phyloP scores from a whole-genome alignment of 2,888 invertebrate genomes.

The Pandemis heparana region DNA sequence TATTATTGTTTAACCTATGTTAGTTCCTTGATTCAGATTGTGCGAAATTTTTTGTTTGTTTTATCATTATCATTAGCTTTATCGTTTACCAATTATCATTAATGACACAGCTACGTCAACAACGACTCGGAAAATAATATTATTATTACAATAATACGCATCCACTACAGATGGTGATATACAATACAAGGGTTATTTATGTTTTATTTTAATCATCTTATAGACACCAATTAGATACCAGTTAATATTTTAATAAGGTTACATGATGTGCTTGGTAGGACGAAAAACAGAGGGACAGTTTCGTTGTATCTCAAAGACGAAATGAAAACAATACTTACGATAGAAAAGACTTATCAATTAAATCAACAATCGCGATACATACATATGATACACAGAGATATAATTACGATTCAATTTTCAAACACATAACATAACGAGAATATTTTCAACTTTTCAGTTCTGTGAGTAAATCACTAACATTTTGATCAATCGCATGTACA shows the following conservation, averaged over 20 bases:
- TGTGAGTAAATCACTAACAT: constrained; percentile 85
- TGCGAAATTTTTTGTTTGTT: constrained; percentile 80
- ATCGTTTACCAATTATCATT: constrained; percentile 59
- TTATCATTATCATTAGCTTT: constrained; percentile 63
- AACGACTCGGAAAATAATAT: constrained; percentile 63
- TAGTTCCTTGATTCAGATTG: constrained; percentile 81
- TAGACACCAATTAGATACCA: constrained; percentile 80
- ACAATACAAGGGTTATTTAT: constrained; percentile 61
- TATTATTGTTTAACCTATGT: constrained; percentile 75
- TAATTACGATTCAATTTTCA: constrained; percentile 76
- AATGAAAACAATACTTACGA: constrained; percentile 53
- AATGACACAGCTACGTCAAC: constrained; percentile 80
- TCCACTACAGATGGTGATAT: constrained; percentile 69
- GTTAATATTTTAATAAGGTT: constrained; percentile 64
- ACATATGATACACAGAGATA: constrained; percentile 76
- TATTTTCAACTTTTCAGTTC: constrained; percentile 84
- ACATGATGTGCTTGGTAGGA: constrained; percentile 66
- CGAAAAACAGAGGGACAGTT: constrained; percentile 58
- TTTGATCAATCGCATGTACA: constrained; percentile 66
- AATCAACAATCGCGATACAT: constrained; percentile 80
- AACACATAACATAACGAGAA: constrained; percentile 81
- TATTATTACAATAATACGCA: constrained; percentile 58
- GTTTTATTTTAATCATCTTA: constrained; percentile 64
- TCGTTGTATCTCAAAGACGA: constrained; percentile 75
- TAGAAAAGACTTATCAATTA: constrained; percentile 79